phyloP scores from a whole-genome alignment of 2,113 vertebrate species.

The Coptodon rendalli region DNA sequence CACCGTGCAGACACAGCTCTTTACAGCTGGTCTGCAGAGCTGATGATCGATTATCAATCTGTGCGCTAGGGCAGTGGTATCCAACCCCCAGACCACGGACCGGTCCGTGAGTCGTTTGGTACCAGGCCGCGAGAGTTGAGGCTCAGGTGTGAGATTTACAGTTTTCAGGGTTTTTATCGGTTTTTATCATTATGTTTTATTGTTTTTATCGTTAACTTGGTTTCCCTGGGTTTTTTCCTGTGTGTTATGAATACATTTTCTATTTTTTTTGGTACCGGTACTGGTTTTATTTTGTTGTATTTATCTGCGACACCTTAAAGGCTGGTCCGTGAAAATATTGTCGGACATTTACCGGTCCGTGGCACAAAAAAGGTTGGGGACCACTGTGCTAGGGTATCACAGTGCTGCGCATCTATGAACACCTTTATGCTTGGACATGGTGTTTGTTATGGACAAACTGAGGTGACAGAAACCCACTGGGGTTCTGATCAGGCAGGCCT shows the following conservation, averaged over 20 bases:
- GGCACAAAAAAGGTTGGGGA: neutral
- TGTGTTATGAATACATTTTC: neutral
- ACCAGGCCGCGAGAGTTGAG: neutral
- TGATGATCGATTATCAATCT: neutral
- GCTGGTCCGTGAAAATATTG: neutral
- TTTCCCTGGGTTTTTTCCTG: neutral
- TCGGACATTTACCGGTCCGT: neutral
- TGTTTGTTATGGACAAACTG: neutral
- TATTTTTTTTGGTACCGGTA: neutral
- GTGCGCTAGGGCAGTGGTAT: neutral
- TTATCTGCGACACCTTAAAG: neutral
- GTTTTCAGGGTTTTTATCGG: neutral
- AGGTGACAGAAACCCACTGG: neutral
- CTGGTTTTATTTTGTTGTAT: neutral
- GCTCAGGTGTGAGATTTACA: neutral
- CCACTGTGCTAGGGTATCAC: neutral
- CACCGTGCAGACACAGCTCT: neutral
- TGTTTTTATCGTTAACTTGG: neutral
- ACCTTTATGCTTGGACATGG: neutral
- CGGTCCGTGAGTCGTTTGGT: neutral
- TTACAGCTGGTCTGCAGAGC: neutral
- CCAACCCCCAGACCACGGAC: neutral
- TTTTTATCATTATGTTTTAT: neutral
- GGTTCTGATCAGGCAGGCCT: neutral
- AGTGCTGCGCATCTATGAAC: neutral